Conservation (phyloP, 2,888 invertebrate genomes). For the Rhagonycha fulva region DNA sequence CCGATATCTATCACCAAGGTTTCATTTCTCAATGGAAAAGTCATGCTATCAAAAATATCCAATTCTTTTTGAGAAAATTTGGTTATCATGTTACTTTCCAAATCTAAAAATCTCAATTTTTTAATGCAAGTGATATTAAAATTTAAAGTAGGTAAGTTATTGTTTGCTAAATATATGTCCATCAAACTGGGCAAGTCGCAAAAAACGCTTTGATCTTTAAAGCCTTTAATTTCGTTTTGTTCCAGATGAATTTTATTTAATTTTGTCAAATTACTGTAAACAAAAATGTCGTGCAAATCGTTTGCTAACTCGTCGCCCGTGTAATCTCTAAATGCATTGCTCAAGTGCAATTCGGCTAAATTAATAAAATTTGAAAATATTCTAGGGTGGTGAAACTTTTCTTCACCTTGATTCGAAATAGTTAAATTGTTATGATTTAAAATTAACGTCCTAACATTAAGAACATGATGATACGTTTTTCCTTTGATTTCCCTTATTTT, state of each 20-base stretch:
- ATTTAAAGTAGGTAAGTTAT: constrained; percentile 63
- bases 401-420: constrained; percentile 59
- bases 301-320: constrained; percentile 64
- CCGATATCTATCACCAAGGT: constrained; percentile 65
- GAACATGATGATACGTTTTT: constrained; percentile 75
- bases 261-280: constrained; percentile 67
- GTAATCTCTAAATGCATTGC: constrained; percentile 73
- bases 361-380: constrained; percentile 73
- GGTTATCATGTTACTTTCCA: constrained; percentile 69
- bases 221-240: constrained; percentile 73
- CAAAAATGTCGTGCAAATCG: constrained; percentile 73
- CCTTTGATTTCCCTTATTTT: constrained; percentile 72
- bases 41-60: constrained; percentile 61
- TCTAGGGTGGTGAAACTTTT: constrained; percentile 67
- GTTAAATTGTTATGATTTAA: constrained; percentile 74
- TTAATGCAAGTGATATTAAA: constrained; percentile 70
- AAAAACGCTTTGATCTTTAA: constrained; percentile 68
- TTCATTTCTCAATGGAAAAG: constrained; percentile 54
- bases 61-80: constrained; percentile 62
- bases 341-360: constrained; percentile 71
- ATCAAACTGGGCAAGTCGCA: constrained; percentile 69
- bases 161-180: constrained; percentile 73
- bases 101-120: constrained; percentile 68
- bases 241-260: constrained; percentile 74
- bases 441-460: constrained; percentile 68